Conservation (phyloP, 2,113 vertebrate species). For the Urocolius indicus region DNA sequence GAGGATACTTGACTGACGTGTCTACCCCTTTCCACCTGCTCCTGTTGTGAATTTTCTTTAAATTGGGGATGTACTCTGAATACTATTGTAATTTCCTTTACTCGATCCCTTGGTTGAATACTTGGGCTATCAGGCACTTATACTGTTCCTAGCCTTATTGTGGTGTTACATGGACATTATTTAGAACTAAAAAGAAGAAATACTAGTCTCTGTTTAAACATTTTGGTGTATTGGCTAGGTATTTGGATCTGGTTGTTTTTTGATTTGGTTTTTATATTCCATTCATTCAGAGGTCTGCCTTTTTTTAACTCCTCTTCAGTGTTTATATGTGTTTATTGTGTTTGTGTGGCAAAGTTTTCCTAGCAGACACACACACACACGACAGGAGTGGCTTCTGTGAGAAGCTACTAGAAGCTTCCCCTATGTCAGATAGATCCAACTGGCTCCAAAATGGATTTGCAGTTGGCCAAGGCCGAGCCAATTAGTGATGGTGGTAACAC, state of each 20-base stretch:
- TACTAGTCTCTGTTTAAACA: not conserved
- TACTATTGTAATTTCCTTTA: not conserved
- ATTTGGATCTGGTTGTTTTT: not conserved
- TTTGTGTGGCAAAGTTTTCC: no score
- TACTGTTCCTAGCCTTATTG: not conserved
- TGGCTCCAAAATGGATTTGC: no score
- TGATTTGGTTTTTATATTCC: not conserved
- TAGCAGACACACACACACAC: no score
- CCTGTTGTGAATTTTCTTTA: not conserved
- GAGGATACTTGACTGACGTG: not conserved
- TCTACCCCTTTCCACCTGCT: not conserved
- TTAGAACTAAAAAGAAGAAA: not conserved
- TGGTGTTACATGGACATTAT: not conserved
- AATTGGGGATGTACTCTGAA: not conserved
- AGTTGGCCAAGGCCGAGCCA: no score
- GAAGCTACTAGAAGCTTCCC: no score
- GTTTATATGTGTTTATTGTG: not conserved
- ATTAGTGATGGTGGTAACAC: no score
- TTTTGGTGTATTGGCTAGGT: not conserved
- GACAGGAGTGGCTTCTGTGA: no score
- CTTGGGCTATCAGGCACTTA: not conserved
- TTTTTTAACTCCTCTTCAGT: not conserved
- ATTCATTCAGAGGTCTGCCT: not conserved
- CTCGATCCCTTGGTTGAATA: not conserved
- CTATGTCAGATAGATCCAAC: no score